phyloP scores from a whole-genome alignment of 2,797 vertebrate species.

The Darevskia mixta region DNA sequence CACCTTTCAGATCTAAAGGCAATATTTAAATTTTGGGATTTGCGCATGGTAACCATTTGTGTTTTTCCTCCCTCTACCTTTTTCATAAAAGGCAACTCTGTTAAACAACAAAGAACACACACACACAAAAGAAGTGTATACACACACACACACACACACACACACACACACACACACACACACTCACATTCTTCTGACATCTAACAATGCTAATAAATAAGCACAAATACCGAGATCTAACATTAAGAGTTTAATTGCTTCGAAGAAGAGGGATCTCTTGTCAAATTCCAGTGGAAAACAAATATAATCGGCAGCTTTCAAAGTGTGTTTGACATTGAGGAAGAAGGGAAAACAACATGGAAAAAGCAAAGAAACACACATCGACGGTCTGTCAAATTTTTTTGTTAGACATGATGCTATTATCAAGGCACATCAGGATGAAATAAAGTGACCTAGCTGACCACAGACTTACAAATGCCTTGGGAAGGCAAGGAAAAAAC shows the following conservation, averaged over 20 bases:
- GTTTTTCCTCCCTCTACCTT: conserved; percentile 43
- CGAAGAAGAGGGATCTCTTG: conserved; percentile 89
- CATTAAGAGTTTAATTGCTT: conserved; percentile 92
- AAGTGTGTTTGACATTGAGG: conserved; percentile 88
- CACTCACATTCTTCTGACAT: conserved; percentile 77
- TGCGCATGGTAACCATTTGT: not conserved
- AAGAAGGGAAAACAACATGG: conserved; percentile 79
- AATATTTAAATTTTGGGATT: conserved; percentile 4
- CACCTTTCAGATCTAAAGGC: conserved; percentile 14
- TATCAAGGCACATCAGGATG: conserved; percentile 86
- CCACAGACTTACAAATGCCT: conserved; percentile 82
- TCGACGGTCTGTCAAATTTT: conserved; percentile 84
- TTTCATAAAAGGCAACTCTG: conserved; percentile 71
- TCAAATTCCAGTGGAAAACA: conserved; percentile 87
- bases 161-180: too few species aligned
- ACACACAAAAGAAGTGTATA: too few species aligned
- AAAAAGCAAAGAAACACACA: conserved; percentile 76
- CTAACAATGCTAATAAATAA: conserved; percentile 82
- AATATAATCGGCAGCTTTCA: conserved; percentile 89
- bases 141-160: not conserved
- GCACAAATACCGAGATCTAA: conserved; percentile 85
- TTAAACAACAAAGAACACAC: conserved; percentile 66
- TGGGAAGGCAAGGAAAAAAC: conserved; percentile 83
- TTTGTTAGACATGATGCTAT: conserved; percentile 81
- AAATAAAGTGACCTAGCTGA: conserved; percentile 88